These are phyloP conservation scores for Urosaurus nigricauda DNA, from an alignment of 2,797 vertebrate species.

Conservation along the genomic window DNA sequence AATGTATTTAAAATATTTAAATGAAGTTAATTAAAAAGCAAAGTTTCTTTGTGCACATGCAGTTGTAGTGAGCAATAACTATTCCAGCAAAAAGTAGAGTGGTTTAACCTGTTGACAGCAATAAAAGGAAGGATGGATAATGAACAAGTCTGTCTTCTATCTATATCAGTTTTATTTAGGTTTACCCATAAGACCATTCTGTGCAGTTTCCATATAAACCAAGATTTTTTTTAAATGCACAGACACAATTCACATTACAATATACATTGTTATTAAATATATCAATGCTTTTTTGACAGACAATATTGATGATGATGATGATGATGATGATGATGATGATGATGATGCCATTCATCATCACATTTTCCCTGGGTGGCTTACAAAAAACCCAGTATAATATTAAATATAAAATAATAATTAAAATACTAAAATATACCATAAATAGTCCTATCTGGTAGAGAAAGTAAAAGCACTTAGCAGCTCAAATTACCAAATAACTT, in stretches of 20 bases:
- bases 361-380: not conserved
- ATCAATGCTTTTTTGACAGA: not conserved
- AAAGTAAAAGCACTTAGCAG: not conserved
- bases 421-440: not conserved
- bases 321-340: not conserved
- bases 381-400: not conserved
- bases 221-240: not conserved
- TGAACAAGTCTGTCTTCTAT: not conserved
- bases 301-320: not conserved
- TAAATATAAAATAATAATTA: not conserved
- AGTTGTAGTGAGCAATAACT: slow-evolving; percentile 32
- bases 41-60: not conserved
- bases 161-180: not conserved
- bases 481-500: no score
- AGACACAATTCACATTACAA: not conserved
- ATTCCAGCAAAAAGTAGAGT: slow-evolving; percentile 20
- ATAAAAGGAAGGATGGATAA: not conserved
- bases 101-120: slow-evolving; percentile 39
- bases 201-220: not conserved
- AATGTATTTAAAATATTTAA: no score
- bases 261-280: not conserved
- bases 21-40: not conserved
- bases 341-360: not conserved
- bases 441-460: not conserved
- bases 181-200: not conserved